phyloP scores from a whole-genome alignment of 2,888 invertebrate genomes.

The Cactoblastis cactorum region DNA sequence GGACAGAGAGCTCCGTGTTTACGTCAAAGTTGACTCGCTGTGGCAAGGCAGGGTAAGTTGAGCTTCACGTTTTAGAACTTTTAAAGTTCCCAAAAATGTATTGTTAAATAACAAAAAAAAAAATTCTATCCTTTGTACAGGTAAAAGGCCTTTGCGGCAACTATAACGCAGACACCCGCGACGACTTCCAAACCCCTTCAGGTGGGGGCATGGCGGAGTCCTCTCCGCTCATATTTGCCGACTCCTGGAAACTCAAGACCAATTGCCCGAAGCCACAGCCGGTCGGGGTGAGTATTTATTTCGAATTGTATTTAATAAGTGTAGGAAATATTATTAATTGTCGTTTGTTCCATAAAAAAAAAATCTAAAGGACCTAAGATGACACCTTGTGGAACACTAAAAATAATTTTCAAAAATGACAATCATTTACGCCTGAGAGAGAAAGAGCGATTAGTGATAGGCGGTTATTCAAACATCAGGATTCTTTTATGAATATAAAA shows the following conservation, averaged over 20 bases:
- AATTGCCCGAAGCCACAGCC: constrained; percentile 84
- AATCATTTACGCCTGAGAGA: no score
- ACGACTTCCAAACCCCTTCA: constrained; percentile 92
- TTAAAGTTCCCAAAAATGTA: no score
- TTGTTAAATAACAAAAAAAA: no score
- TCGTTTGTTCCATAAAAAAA: no score
- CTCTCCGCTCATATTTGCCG: constrained; percentile 88
- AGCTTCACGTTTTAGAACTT: no score
- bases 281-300: constrained; percentile 59
- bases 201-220: constrained; percentile 89
- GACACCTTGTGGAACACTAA: not conserved
- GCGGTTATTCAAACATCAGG: no score
- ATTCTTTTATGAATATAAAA: no score
- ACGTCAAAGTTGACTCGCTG: constrained; percentile 86
- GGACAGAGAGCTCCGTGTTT: constrained; percentile 91
- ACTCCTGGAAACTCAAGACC: constrained; percentile 91
- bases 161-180: constrained; percentile 89
- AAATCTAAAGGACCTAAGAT: not conserved
- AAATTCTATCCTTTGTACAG: no score
- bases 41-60: constrained; percentile 86
- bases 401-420: no score
- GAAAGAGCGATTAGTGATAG: no score
- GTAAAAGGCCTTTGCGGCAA: constrained; percentile 94
- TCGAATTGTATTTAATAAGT: no score
- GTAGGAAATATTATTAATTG: no score